Conservation (phyloP, 1,140 invertebrate genomes). For the Diplogasteroides magnus region DNA sequence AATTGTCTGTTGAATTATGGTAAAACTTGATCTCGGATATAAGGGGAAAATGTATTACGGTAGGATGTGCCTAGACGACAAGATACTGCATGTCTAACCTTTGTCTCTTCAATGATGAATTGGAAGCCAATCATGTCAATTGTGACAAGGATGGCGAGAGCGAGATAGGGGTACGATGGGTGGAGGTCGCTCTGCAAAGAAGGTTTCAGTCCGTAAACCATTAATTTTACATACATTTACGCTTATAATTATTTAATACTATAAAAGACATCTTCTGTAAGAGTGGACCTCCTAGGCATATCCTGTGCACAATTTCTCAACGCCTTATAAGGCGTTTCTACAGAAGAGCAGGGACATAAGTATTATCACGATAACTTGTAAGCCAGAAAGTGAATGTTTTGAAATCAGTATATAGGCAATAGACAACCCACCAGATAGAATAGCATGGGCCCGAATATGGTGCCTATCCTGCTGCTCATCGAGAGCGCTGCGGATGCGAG, state of each 20-base stretch:
- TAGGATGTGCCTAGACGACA: too few species aligned
- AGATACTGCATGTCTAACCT: too few species aligned
- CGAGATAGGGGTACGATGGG: not conserved
- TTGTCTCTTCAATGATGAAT: not conserved
- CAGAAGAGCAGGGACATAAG: too few species aligned
- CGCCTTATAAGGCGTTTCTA: too few species aligned
- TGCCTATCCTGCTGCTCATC: constrained; percentile 25
- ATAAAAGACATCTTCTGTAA: not conserved
- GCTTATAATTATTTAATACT: not conserved
- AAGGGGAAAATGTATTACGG: too few species aligned
- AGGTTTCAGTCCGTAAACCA: too few species aligned
- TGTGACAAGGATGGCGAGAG: not conserved
- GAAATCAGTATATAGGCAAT: too few species aligned
- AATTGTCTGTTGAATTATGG: too few species aligned
- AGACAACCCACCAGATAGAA: constrained; percentile 31
- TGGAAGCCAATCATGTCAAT: not conserved
- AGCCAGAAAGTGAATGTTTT: not conserved
- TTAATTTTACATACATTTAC: too few species aligned
- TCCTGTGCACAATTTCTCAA: not conserved
- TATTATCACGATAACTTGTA: not conserved
- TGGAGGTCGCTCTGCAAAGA: not conserved
- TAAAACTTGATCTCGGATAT: too few species aligned
- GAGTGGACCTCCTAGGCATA: not conserved
- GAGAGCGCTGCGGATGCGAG: constrained; percentile 24
- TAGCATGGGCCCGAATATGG: constrained; percentile 22